Base-by-base conservation (phyloP, 2,113 vertebrate genomes). In the Pluvialis apricaria region DNA sequence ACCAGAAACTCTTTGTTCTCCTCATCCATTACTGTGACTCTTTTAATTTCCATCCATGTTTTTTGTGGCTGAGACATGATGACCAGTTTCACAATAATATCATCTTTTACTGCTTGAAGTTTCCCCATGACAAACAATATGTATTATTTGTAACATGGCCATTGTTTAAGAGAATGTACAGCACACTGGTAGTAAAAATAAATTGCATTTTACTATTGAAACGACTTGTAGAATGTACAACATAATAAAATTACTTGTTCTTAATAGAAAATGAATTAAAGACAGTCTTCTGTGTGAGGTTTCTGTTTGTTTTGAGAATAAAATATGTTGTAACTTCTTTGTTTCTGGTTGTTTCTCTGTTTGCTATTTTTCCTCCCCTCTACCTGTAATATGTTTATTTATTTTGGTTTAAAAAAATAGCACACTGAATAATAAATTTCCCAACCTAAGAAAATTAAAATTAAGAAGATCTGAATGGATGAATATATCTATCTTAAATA, bases 101-200 rank as follows among this genome's bases (percentile, higher is more conserved):
- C 7, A 77, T 68, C 26, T 94, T 92, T 73, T 89, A 70, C 2
- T 57, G 20, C 28, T 45, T 86, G 45, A 89, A 82, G 86, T 76
- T 65, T 70, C 24, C 34, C 28, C 18, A 49, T 73, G 45, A 92
- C 70, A 86, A 76, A 89, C 28, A 91, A 6, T 20, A 21, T 10
- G 18, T 12, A 78, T 83, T 86, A 47, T 81, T 49, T 95, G 55
- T 86, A 57, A 90, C 12, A 55, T 68, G 28, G 5, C 15, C 55
- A 88, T 88, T 88, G 15, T 82, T 93, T 94, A 95, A 88, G 64
- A 69, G 51, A 47, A 17, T 38, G 11, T 40, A 40, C 20, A 92
- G 26, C 3, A 15, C 36, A 77, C 13, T 78, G 38, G 32, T 44
- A 95, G 57, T 89, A 95, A 97, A 95, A 93, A 13, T 76, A 82